Percentiles rank a stretch among this genome's conserved stretches.
Evolutionary conservation across 1,140 invertebrate species (phyloP).

Genomic region (Apis laboriosa): DNA sequence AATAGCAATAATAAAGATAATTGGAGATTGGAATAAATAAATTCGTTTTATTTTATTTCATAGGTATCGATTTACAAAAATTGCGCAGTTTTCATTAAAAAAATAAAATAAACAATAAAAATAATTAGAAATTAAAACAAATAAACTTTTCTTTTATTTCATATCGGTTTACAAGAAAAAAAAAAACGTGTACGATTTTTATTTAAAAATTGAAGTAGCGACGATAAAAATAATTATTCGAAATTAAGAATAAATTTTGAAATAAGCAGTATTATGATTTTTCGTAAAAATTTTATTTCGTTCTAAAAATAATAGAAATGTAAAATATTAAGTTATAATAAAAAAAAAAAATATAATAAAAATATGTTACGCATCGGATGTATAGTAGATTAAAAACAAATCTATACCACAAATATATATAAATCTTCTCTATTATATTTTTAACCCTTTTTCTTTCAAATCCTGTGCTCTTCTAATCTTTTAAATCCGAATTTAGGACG

Average conservation of each 20-base stretch:
- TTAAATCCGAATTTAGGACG: neutral
- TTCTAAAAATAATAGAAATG: neutral
- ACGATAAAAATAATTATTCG: neutral
- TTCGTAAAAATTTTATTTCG: neutral
- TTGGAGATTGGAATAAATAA: too few relatives aligned
- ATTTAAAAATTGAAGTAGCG: neutral
- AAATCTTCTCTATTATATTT: neutral
- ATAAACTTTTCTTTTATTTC: neutral
- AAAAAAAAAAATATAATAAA: too few relatives aligned
- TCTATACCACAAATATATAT: too few relatives aligned
- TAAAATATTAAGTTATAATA: neutral
- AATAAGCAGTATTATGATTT: neutral
- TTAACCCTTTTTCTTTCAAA: neutral
- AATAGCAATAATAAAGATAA: too few relatives aligned
- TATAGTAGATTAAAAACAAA: too few relatives aligned
- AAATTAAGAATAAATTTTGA: neutral
- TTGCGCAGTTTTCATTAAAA: too few relatives aligned
- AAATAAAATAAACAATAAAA: too few relatives aligned
- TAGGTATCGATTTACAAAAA: too few relatives aligned
- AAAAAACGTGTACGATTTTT: neutral
- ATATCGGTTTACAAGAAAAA: neutral
- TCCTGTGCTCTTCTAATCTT: neutral
- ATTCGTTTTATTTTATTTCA: too few relatives aligned
- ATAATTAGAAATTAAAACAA: too few relatives aligned
- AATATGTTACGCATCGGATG: too few relatives aligned